Evolutionary conservation across 2,888 invertebrate species (phyloP), one percentile per base, ranked within the genome.

Genomic region (Trissolcus brochymenae): DNA sequence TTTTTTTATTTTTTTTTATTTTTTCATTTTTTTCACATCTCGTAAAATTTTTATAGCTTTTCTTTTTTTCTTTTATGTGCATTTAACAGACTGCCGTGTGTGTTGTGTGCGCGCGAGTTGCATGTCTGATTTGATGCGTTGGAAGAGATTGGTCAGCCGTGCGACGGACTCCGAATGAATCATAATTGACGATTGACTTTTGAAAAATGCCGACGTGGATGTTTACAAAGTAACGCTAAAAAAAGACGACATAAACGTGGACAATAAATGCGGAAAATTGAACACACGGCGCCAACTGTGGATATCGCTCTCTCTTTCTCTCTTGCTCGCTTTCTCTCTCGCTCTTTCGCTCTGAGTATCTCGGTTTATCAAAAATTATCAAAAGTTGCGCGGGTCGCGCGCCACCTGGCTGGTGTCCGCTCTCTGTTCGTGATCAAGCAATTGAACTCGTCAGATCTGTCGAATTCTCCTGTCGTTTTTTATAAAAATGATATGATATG

Each of bases 401-500:
- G 61, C 61, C 61, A 73, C 25, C 61, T 60, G 51, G 55, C 62
- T 79, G 56, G 40, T 41, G 53, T 51, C 29, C 43, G 50, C 50
- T 19, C 21, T 61, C 49, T 70, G 55, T 50, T 19, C 54, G 54
- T 60, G 50, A 14, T 21, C 35, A 35, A 11, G 41, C 49, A 51
- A 35, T 41, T 51, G 57, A 57, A 71, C 60, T 62, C 53, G 64
- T 80, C 76, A 81, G 80, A 82, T 83, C 80, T 80, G 83, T 83
- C 83, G 79, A 83, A 82, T 70, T 81, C 14, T 16, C 16, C 14
- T 46, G 46, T 46, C 80, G 13, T 51, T 9, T 84, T 83, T 84
- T 87, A 88, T 88, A 89, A 89, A 89, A 89, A 89, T 88, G 89
- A 89, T 88, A 89, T 89, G 89, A 88, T 88, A 88, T 88, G 89